Conservation (phyloP, 2,888 invertebrate species). For the Scrobipalpa atriplicella region DNA sequence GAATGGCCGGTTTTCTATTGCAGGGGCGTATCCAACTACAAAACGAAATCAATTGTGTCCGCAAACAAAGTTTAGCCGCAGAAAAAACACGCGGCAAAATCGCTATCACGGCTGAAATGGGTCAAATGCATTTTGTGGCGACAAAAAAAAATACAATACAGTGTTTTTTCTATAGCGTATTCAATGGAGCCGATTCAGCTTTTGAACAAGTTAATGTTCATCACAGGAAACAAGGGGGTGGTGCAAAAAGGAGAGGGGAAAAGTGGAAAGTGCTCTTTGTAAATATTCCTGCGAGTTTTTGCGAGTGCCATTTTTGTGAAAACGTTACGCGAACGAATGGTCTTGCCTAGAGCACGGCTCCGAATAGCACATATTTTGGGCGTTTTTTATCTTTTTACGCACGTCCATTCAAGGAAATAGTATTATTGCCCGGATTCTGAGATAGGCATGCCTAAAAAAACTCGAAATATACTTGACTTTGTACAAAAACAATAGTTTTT, state of each 20-base stretch:
- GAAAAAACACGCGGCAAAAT: conserved; percentile 26
- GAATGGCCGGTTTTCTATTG: conserved; percentile 5
- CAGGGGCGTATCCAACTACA: not conserved
- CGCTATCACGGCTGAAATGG: conserved; percentile 42
- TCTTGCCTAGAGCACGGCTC: not conserved
- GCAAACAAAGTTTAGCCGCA: conserved; percentile 21
- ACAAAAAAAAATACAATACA: conserved; percentile 48
- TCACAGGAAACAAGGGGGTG: conserved; percentile 51
- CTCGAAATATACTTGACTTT: no score
- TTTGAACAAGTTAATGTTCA: conserved; percentile 64
- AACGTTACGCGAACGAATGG: conserved; percentile 22
- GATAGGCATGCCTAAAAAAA: not conserved
- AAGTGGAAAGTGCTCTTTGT: conserved; percentile 46
- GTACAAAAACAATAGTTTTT: no score
- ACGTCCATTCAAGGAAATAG: not conserved
- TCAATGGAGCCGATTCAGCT: conserved; percentile 52
- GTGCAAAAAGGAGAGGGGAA: conserved; percentile 37
- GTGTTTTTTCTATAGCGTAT: conserved; percentile 49
- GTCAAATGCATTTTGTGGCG: conserved; percentile 49
- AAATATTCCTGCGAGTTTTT: conserved; percentile 38
- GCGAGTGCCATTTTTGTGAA: conserved; percentile 30
- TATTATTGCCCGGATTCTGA: not conserved
- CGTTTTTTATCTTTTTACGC: conserved; percentile 6
- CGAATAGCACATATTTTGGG: conserved; percentile 17
- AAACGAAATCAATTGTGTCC: conserved; percentile 32